Conservation (phyloP, 1,140 invertebrate species). For the Drosophila triauraria region DNA sequence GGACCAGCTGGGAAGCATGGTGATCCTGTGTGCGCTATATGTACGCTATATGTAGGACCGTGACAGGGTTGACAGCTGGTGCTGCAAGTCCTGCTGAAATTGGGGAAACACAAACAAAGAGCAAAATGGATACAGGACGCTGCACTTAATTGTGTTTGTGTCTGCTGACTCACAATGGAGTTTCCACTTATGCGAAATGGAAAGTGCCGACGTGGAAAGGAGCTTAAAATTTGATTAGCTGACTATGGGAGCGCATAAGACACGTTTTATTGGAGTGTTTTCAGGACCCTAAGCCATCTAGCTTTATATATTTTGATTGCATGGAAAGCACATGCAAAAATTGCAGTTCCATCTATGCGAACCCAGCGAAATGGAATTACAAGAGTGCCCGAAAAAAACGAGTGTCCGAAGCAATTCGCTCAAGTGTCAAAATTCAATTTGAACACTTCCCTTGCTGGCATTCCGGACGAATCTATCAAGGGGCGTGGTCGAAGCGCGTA, state of each 20-base stretch:
- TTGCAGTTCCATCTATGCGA: conserved; percentile 29
- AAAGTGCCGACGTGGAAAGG: conserved; percentile 21
- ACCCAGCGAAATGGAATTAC: conserved; percentile 53
- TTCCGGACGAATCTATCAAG: conserved; percentile 12
- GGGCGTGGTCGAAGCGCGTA: conserved; percentile 45
- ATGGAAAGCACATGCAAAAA: conserved; percentile 12
- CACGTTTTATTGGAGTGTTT: conserved; percentile 7
- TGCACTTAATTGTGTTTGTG: conserved; percentile 67
- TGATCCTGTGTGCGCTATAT: background rate
- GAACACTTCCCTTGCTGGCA: conserved; percentile 4
- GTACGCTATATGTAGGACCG: conserved; percentile 18
- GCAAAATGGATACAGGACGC: conserved; percentile 41
- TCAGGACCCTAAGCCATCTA: conserved; percentile 4
- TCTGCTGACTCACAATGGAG: conserved; percentile 47
- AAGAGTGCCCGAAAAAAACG: conserved; percentile 13
- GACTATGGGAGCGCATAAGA: background rate
- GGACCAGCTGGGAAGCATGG: conserved; percentile 3
- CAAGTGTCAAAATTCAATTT: conserved; percentile 49
- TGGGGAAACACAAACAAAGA: conserved; percentile 29
- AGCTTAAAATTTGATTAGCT: conserved; percentile 16
- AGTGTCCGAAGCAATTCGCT: conserved; percentile 17
- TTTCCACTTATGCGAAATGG: conserved; percentile 26
- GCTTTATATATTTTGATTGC: background rate
- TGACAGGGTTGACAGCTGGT: conserved; percentile 51
- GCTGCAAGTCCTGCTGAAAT: conserved; percentile 41